Conservation (phyloP, 2,113 vertebrate species). For the Sisor rabdophorus region DNA sequence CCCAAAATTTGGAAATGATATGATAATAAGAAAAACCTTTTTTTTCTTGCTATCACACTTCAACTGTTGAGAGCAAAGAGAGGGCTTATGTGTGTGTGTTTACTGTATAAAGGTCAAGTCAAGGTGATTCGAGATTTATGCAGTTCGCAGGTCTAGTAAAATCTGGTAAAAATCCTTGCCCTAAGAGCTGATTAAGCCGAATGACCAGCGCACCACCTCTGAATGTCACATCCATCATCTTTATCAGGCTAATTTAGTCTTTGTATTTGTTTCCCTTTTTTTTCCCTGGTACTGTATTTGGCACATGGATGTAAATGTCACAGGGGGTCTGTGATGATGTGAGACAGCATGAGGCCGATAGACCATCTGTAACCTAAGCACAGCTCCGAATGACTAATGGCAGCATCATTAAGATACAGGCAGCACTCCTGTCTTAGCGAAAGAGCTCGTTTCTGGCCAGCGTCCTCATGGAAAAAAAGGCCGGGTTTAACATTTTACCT, state of each 20-base stretch:
- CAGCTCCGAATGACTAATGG: conserved; percentile 41
- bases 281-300: conserved; percentile 9
- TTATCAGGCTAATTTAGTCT: conserved; percentile 31
- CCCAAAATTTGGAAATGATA: background rate
- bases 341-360: conserved; percentile 32
- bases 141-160: background rate
- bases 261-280: conserved; percentile 4
- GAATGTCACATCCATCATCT: conserved; percentile 26
- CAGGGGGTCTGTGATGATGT: conserved; percentile 26
- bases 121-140: conserved; percentile 13
- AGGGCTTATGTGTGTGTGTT: too few relatives aligned
- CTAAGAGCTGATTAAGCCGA: conserved; percentile 19
- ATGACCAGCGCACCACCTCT: conserved; percentile 20
- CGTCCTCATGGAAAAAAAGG: conserved; percentile 18
- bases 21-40: background rate
- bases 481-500: conserved; percentile 54
- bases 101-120: conserved; percentile 9
- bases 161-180: background rate
- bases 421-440: conserved; percentile 7
- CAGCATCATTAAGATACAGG: conserved; percentile 31
- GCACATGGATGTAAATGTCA: conserved; percentile 16
- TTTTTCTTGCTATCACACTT: background rate
- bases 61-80: too few relatives aligned
- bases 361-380: conserved; percentile 38
- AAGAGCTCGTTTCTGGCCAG: conserved; percentile 32